Evolutionary conservation across 2,113 vertebrate genomes (phyloP), one percentile per base, ranked within the genome.

Genomic region (Phalacrocorax brasilianus): DNA sequence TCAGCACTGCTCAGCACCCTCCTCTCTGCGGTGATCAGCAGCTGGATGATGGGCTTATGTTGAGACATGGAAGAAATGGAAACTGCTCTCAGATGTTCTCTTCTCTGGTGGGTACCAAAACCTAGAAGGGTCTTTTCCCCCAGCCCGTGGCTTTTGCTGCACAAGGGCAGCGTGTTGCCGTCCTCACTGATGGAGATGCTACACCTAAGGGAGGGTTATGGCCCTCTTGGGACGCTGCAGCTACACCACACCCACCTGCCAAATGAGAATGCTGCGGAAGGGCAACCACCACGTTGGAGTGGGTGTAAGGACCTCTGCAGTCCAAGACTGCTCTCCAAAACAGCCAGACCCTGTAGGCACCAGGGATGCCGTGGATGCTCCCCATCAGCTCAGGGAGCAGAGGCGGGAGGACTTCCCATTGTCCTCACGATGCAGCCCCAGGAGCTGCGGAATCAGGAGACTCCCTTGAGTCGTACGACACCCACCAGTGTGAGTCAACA

Each of bases 401-500:
- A 35, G 83, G 44, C 5, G 10, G 87, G 80, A 85, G 94, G 67
- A 14, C 49, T 95, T 78, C 95, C 89, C 42, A 0, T 59, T 89
- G 79, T 67, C 72, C 84, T 79, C 78, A 47, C 0, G 11, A 50
- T 2, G n/a, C 80, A 61, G 63, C 58, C 80, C 50, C 77, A 67
- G 85, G 84, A 94, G 53, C 65, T 63, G 80, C 67, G 49, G 91
- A 89, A 81, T 19, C 81, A 16, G 94, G 93, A 97, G 91, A 40
- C 76, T 95, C 95, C 68, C 78, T 71, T 0, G n/a, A 85, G 80
- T 63, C 5, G 12, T 33, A 49, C 0, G 6, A 61, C 93, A 67
- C 89, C 93, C 94, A 94, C 95, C 61, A 44, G 62, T 5, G 1
- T 95, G 96, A 97, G 68, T 95, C 96, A 97, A 79, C 27, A 12